Base-by-base conservation (phyloP, 2,113 vertebrate species). In the Pitta sordida region DNA sequence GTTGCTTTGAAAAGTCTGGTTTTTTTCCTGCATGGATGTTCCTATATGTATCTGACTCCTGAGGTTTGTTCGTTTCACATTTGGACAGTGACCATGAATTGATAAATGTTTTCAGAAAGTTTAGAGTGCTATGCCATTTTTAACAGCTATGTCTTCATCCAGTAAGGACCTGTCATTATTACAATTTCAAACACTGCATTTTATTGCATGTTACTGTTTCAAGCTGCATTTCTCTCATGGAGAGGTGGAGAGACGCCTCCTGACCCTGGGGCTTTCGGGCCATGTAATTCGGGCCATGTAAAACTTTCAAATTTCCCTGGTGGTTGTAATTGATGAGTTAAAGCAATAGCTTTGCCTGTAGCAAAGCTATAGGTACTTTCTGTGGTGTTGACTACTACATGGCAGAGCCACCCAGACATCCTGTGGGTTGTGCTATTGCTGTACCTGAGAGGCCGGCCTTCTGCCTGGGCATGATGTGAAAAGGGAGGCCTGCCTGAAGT, bases 351-450 rank as follows among this genome's bases (percentile, higher is more conserved):
- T 79, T 53, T 53, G 32, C 24, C 13, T 20, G 13, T 43, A 43
- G 10, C 23, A 43, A 52, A 48, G 30, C 53, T 41, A 3, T 11
- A 23, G 34, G 24, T 27, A 3, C 30, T 76, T 76, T 24, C 27
- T 34, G 32, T 58, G 80, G 37, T n/a, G 30, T 58, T 20, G 17
- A 81, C 8, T 7, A 1, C 6, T 6, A 3, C 0, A 4, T 4
- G 41, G 26, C 2, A 2, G 56, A 92, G 62, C 44, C 5, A 9
- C 3, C 10, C 21, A 20, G 13, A 9, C 5, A 0, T 41, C 29
- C 36, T 36, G 52, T 0, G 0, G 6, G 15, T 59, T 2, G 0
- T 44, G 18, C n/a, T 17, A 64, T 71, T 34, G n/a, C 5, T 17
- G 30, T 32, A 39, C 27, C 36, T 7, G 55, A 27, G 48, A 39